Evolutionary conservation across 2,113 vertebrate genomes (phyloP).

Genomic region (Oreochromis aureus): DNA sequence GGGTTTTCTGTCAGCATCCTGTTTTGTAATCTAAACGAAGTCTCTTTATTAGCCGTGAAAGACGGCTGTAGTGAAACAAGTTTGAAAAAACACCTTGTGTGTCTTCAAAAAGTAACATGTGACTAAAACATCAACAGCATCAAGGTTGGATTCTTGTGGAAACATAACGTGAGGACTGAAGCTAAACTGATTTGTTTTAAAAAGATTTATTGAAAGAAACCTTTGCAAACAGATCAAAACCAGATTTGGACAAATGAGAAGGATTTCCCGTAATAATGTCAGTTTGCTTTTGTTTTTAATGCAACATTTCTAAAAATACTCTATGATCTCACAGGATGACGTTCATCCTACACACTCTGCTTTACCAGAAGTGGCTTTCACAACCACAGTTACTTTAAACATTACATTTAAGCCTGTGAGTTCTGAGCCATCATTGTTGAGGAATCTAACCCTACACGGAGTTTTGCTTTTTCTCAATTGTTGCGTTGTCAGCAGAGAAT

Average conservation of each 20-base stretch:
- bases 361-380: rapidly evolving
- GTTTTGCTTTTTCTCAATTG: too few relatives aligned
- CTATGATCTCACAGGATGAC: not conserved
- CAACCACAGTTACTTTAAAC: not conserved
- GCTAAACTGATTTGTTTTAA: not conserved
- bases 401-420: too few relatives aligned
- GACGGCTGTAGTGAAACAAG: rapidly evolving
- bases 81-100: not conserved
- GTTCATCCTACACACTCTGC: not conserved
- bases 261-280: not conserved
- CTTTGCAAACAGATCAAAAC: not conserved
- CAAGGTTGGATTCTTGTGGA: not conserved
- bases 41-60: not conserved
- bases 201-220: not conserved
- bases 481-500: too few relatives aligned
- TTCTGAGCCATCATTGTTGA: too few relatives aligned
- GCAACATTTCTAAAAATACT: not conserved
- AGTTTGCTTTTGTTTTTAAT: not conserved
- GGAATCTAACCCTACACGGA: too few relatives aligned
- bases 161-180: not conserved
- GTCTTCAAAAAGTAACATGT: not conserved
- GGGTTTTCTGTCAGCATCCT: rapidly evolving
- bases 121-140: not conserved
- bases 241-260: not conserved
- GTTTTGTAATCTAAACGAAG: not conserved